Base-by-base conservation (phyloP, 1,140 invertebrate species). In the Nilaparvata lugens region DNA sequence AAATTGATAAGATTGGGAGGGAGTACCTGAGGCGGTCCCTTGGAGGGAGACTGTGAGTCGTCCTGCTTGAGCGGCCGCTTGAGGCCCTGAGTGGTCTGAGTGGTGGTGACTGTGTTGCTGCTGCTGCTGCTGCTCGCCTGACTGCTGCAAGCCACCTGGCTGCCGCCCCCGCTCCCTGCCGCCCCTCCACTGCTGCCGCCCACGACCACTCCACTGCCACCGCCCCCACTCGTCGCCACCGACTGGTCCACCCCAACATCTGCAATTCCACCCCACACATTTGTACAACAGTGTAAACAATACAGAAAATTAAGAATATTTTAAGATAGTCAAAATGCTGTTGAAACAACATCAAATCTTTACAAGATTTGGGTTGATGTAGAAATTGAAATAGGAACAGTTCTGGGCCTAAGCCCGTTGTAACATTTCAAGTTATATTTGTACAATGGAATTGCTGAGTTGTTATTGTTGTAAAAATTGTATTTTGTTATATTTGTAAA, bases 31-130 rank as follows among this genome's bases (percentile, higher is more conserved):
- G 19, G 35, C 43, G 25, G 6, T 38, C 28, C 14, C 19, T 19
- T 18, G 18, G 52, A 18, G 25, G 45, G 28, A 5, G 56, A 48
- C n/a, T 52, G 45, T 28, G 3, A 9, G 28, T 28, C 28, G 28
- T 28, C 28, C 3, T 28, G 28, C 3, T 3, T 9, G 28, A 28
- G 28, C 1, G 61, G 64, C 16, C 64, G 25, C 53, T 65, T 65
- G 28, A 21, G 31, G 14, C 57, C 23, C 6, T 42, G 58, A 2
- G 40, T 25, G 1, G 58, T 53, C 52, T 63, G 65, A 6, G 54
- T 54, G 4, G 65, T 66, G 55, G 62, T 61, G 21, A 65, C 64
- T 21, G 63, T 66, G 53, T 61, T 66, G 42, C 60, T 66, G 52
- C 62, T 62, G 57, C 60, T 61, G 28, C 28, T 28, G 35, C 35